Evolutionary conservation across 2,888 invertebrate species (phyloP), one percentile per base, ranked within the genome.

Genomic region (Entomobrya proxima): DNA sequence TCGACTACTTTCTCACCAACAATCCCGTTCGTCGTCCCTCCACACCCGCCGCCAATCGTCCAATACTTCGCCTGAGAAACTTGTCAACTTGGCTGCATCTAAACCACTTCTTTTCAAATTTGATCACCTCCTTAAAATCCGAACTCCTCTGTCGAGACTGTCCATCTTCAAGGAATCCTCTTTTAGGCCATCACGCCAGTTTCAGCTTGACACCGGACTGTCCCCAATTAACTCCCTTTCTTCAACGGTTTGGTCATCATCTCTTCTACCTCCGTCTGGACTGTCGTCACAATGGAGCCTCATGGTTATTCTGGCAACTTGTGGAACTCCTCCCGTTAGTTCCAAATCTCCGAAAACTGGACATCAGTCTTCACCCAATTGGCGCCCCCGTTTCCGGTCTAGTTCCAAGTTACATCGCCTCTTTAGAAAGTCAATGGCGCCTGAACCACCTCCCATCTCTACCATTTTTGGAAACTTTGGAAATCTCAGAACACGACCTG

Each of bases 401-500:
- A 11, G 18, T 67, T 7, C 67, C 67, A 1, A 5, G 18, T 2
- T 67, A 67, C 37, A 67, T 67, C 37, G 37, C 35, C 5, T 7
- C 6, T 1, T 37, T 67, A 18, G 67, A 67, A 13, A 9, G n/a
- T 3, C 67, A 67, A 35, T 67, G 67, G 67, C 35, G 18, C 5
- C 35, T 21, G 9, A 21, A 37, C 18, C 67, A 67, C 37, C 9
- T 67, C 1, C 67, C 67, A 2, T 37, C 67, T 9, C 37, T 67
- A 2, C 67, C 67, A 2, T 21, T 37, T 9, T 37, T 67, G 37
- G 67, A 67, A 21, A 37, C 67, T 4, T 15, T 67, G 11, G 67
- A 67, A 67, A 37, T 67, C 37, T 21, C 24, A 1, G 67, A 67
- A 15, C 67, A 67, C 37, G 67, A 67, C 18, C 37, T 67, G 18